Base-by-base conservation (phyloP, 2,113 vertebrate genomes). In the Myiopsitta monachus region DNA sequence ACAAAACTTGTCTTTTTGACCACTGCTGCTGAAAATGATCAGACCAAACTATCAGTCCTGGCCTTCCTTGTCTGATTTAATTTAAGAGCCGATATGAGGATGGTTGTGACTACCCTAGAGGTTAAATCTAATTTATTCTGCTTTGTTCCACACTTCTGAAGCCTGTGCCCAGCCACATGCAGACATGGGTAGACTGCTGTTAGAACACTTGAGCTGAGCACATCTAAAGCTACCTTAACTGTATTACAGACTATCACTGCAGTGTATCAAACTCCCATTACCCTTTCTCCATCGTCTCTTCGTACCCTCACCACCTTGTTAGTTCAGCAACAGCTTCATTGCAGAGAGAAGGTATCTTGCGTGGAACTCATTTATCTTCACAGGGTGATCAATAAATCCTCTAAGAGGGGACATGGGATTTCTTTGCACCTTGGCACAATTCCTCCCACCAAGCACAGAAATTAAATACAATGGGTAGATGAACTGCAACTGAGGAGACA, bases 361-460 rank as follows among this genome's bases (percentile, higher is more conserved):
- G 19, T 82, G 36, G 82, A 86, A 82, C 7, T 26, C 24, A 43
- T 28, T 67, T 38, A n/a, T 41, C 36, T 77, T 77, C 51, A 51
- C 11, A 74, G 16, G n/a, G n/a, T 26, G 57, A 77, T 31, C 39
- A 63, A 28, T 67, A 72, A 66, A 78, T 41, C 26, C 19, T 57
- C 7, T 41, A 39, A 30, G 0, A 4, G n/a, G 19, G 5, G 31
- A 86, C 19, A 23, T 0, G 12, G 31, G 43, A 17, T 22, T 89
- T 88, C 54, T 69, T 5, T 36, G 54, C 38, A 54, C 9, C 59
- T 86, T 67, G 11, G 18, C 38, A 28, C 31, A 74, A 31, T 30
- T 84, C n/a, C 46, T 90, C 31, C 13, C 6, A 70, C 18, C n/a
- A 21, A 46, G 51, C 59, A 19, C 26, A 67, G 23, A n/a, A 77